Evolutionary conservation across 2,113 vertebrate species (phyloP).

Genomic region (Elaphurus davidianus): DNA sequence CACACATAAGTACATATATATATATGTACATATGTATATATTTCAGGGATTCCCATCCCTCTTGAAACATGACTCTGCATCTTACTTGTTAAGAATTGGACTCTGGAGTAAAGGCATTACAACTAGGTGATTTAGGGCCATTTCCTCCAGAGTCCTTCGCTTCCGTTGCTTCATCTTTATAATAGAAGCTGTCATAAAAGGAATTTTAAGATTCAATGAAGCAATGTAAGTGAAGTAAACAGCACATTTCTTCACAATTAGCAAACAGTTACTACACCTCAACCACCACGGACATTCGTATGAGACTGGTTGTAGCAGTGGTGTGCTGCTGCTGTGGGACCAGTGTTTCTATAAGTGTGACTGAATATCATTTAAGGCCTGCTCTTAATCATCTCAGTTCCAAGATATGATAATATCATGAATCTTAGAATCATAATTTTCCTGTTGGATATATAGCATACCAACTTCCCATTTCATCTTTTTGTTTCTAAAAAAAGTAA

Average conservation of each 20-base stretch:
- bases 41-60: neutral
- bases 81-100: neutral
- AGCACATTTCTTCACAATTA: neutral
- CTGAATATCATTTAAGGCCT: neutral
- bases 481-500: neutral
- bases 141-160: neutral
- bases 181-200: neutral
- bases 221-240: neutral
- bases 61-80: neutral
- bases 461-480: neutral
- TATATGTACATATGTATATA: neutral
- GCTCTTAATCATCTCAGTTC: neutral
- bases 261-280: neutral
- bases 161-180: neutral
- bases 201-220: neutral
- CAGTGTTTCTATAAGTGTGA: neutral
- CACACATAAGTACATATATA: no score
- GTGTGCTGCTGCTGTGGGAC: neutral
- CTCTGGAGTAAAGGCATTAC: neutral
- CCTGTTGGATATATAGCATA: neutral
- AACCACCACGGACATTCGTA: neutral
- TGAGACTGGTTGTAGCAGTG: neutral
- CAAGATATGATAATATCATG: neutral
- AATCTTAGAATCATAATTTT: neutral
- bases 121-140: neutral